These are phyloP conservation scores for Drosophila lacertosa DNA, from an alignment of 1,140 invertebrate species.

Conservation along the genomic window DNA sequence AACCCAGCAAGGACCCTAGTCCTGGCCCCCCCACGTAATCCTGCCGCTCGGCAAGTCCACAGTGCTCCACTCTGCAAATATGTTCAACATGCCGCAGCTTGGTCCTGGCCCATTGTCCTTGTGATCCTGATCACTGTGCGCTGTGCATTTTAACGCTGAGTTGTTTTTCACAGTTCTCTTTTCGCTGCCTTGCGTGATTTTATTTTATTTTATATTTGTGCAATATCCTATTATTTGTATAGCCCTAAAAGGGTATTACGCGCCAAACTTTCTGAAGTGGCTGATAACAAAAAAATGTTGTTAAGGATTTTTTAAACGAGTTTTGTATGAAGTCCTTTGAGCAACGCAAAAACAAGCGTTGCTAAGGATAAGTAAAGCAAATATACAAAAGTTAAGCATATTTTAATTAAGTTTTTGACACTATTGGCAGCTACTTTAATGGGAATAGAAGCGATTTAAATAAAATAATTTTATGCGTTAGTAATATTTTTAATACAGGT, in stretches of 20 bases:
- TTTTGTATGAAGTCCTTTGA: too few species aligned
- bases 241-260: neutral
- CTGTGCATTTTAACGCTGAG: constrained; percentile 77
- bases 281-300: too few species aligned
- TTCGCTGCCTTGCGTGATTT: constrained; percentile 25
- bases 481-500: too few species aligned
- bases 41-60: constrained; percentile 14
- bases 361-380: too few species aligned
- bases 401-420: too few species aligned
- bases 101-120: constrained; percentile 65
- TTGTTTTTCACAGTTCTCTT: constrained; percentile 43
- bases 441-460: too few species aligned
- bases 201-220: constrained; percentile 18
- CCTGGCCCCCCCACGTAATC: neutral
- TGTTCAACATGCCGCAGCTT: constrained; percentile 77
- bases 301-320: too few species aligned
- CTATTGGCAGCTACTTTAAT: too few species aligned
- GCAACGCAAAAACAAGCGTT: too few species aligned
- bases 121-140: constrained; percentile 79
- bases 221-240: constrained; percentile 21
- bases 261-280: neutral
- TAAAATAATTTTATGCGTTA: too few species aligned
- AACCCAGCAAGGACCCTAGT: constrained; percentile 18
- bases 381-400: too few species aligned
- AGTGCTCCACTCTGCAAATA: constrained; percentile 68